Percentiles rank a stretch among this genome's conserved stretches.
Conservation (phyloP, 2,797 vertebrate species). For the Aphelocoma californica region DNA sequence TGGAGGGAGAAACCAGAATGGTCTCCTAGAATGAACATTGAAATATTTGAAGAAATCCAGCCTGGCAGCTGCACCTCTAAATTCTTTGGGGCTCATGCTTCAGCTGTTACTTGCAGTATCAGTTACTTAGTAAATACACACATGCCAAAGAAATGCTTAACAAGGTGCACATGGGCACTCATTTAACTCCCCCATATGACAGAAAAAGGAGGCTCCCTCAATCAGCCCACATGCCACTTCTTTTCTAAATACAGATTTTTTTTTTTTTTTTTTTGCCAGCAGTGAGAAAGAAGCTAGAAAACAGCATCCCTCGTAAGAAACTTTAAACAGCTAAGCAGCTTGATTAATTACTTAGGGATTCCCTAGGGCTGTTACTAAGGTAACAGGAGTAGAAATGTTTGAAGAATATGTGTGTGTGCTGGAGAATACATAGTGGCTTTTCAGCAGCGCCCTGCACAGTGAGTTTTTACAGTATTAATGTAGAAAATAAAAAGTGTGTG, state of each 20-base stretch:
- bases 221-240: not conserved
- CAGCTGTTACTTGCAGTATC: not conserved
- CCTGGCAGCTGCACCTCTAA: not conserved
- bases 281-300: slow-evolving; percentile 14
- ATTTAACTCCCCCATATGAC: not conserved
- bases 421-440: not conserved
- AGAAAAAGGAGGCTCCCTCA: not conserved
- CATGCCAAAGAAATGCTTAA: not conserved
- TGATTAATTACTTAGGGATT: slow-evolving; percentile 54
- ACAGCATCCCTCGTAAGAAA: not conserved
- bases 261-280: not conserved
- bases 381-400: slow-evolving; percentile 8
- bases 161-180: not conserved
- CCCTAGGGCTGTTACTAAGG: slow-evolving; percentile 49
- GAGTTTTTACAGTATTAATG: not conserved
- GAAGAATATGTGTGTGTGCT: not conserved
- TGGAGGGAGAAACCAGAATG: not conserved
- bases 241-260: not conserved
- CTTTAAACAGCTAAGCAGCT: slow-evolving; percentile 3
- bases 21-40: not conserved
- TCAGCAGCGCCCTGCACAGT: not conserved
- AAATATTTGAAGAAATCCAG: not conserved
- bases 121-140: not conserved
- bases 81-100: not conserved
- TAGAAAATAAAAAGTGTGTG: not conserved